Evolutionary conservation across 2,888 invertebrate species (phyloP), one percentile per base, ranked within the genome.

Genomic region (Trichogramma evanescens): DNA sequence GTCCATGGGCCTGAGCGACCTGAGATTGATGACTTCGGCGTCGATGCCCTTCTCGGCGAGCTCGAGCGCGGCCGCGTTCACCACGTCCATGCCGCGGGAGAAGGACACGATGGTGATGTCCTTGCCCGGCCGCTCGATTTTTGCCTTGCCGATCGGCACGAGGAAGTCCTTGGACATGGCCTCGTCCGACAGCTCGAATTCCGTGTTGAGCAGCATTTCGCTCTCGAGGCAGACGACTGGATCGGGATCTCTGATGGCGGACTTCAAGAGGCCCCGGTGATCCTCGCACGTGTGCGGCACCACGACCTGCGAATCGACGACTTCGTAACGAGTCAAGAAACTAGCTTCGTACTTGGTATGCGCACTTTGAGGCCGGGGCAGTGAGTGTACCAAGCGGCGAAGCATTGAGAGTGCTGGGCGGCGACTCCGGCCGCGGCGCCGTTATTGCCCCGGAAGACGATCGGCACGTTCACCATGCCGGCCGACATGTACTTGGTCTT

Each of bases 401-500:
- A 87, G 72, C 86, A 86, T 72, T 87, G 87, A 8, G 84, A 85
- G 71, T 86, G 86, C 71, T 86, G 86, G 50, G 86, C 86, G 5
- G 79, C 86, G 6, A 86, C 83, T 45, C 85, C 86, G 13, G 80
- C 76, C 4, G 85, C 83, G n/a, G 80, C 78, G 39, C 86, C 86
- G 72, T 87, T 87, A 8, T 86, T 85, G 3, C 86, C 86, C 56
- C 86, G 81, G 74, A 87, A 87, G 45, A 86, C 84, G 65, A 87
- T 84, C 4, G 86, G 85, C 5, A 86, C 84, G 63, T 81, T 79
- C 56, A 38, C 68, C 56, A 52, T 69, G 62, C 85, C 86, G 42
- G 84, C 85, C 13, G 86, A 86, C 88, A 88, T 88, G 75, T 88
- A 89, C 68, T 81, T 82, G 8, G 85, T 85, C 74, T 89, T 88